Percentiles rank a stretch among this genome's conserved stretches.
These are phyloP conservation scores for Cisticola juncidis DNA, from an alignment of 2,113 vertebrate species.

Conservation along the genomic window DNA sequence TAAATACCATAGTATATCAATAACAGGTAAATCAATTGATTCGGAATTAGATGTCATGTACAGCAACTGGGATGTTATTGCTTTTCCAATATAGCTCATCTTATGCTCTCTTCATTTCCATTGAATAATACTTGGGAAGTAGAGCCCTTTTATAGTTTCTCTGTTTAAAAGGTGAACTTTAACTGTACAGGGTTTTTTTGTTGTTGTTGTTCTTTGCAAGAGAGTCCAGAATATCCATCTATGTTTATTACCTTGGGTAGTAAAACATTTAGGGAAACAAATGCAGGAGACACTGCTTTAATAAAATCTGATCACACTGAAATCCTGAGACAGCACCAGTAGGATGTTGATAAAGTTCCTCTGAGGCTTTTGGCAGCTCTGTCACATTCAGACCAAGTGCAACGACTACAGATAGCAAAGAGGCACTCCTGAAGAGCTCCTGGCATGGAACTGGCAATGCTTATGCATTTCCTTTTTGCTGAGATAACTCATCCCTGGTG, in stretches of 20 bases:
- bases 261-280: neutral
- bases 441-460: neutral
- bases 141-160: slow-evolving; percentile 16
- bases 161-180: slow-evolving; percentile 21
- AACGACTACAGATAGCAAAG: neutral
- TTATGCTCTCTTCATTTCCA: slow-evolving; percentile 19
- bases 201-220: neutral
- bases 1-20: slow-evolving; percentile 8
- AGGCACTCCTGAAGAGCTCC: neutral
- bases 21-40: slow-evolving; percentile 59
- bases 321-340: accelerated
- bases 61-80: slow-evolving; percentile 47
- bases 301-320: neutral
- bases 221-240: neutral
- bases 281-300: neutral
- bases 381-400: neutral
- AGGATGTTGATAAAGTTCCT: neutral
- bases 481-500: accelerated
- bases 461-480: neutral
- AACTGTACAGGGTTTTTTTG: neutral
- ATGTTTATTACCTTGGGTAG: slow-evolving; percentile 1
- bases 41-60: slow-evolving; percentile 59
- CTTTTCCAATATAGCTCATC: slow-evolving; percentile 60
- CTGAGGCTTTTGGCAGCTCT: neutral
- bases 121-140: slow-evolving; percentile 40